Conservation (phyloP, 2,888 invertebrate species). For the Thysanoteuthis rhombus region DNA sequence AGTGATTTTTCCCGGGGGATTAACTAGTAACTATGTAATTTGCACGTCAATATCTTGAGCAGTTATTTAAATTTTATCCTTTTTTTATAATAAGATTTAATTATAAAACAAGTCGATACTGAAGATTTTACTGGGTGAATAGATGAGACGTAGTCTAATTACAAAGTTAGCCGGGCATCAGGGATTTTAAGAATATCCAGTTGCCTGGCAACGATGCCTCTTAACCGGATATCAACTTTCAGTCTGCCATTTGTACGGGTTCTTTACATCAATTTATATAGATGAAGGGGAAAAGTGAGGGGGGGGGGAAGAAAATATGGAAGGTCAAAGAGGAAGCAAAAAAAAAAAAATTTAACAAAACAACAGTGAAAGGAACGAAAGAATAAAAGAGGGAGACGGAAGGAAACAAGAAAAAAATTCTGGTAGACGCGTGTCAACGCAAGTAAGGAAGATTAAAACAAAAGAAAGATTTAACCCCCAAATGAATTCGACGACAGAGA, state of each 20-base stretch:
- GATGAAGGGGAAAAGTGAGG: neutral
- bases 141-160: neutral
- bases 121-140: neutral
- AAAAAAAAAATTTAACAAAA: neutral
- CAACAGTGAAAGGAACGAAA: neutral
- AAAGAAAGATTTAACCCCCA: too few relatives aligned
- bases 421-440: neutral
- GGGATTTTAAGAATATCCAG: neutral
- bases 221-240: neutral
- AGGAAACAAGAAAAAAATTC: neutral
- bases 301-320: neutral
- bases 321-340: neutral
- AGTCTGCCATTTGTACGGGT: neutral
- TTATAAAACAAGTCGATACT: neutral
- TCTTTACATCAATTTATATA: neutral
- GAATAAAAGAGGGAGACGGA: neutral
- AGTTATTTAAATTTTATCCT: neutral
- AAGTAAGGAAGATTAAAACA: conserved; percentile 25
- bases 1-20: too few relatives aligned
- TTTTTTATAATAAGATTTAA: neutral
- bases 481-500: too few relatives aligned
- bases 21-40: too few relatives aligned
- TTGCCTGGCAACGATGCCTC: neutral
- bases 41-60: too few relatives aligned
- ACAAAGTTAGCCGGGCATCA: neutral